phyloP scores from a whole-genome alignment of 2,113 vertebrate genomes.

The Riparia riparia region DNA sequence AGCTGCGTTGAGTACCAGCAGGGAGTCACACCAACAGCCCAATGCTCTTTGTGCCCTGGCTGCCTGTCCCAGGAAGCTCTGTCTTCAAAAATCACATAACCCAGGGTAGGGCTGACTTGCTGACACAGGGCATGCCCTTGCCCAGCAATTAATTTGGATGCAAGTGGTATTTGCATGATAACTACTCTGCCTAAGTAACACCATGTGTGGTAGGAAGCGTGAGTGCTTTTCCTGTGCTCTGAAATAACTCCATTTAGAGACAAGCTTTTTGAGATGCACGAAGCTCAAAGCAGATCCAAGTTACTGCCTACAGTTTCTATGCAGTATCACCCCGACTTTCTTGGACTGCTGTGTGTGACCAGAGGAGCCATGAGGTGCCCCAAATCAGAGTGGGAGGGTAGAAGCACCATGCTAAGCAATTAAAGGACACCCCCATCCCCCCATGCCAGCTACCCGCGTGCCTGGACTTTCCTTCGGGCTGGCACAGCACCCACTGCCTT shows the following conservation, averaged over 20 bases:
- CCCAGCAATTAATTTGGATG: neutral
- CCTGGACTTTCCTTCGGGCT: neutral
- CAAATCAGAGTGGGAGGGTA: neutral
- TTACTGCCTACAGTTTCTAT: neutral
- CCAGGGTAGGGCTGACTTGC: neutral
- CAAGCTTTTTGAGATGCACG: neutral
- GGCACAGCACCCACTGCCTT: neutral
- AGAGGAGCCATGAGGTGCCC: neutral
- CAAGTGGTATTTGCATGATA: neutral
- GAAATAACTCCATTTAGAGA: constrained; percentile 5
- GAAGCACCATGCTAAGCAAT: neutral
- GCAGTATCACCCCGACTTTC: neutral
- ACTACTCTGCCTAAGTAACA: neutral
- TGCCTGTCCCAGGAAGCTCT: rapidly evolving
- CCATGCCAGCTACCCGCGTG: rapidly evolving
- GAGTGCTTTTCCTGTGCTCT: neutral
- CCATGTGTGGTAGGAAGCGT: neutral
- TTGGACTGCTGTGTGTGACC: neutral
- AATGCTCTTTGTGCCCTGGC: neutral
- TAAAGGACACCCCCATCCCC: neutral
- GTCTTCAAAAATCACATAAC: neutral
- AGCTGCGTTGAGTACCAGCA: neutral
- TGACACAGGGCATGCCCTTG: neutral
- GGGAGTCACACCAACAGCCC: neutral
- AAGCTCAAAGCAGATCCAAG: neutral